phyloP scores from a whole-genome alignment of 2,113 vertebrate genomes.

The Oreamnos americanus region DNA sequence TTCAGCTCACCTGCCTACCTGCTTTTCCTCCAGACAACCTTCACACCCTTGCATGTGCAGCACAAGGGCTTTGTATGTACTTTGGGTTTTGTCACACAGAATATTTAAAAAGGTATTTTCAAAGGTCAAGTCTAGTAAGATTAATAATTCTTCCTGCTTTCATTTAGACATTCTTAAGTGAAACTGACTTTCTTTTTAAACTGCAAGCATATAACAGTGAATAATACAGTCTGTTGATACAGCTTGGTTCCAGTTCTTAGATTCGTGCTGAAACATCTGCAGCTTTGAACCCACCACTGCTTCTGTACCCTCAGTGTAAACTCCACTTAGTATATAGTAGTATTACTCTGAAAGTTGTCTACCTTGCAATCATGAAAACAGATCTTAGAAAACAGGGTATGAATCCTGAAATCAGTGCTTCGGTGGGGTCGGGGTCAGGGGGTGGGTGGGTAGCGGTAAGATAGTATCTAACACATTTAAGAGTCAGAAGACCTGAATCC shows the following conservation, averaged over 20 bases:
- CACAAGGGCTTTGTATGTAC: not conserved
- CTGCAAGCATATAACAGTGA: not conserved
- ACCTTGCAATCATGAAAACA: not conserved
- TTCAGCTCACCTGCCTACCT: not conserved
- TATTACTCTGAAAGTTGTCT: not conserved
- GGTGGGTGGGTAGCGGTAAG: not conserved
- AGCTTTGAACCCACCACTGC: not conserved
- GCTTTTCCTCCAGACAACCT: not conserved
- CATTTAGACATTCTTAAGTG: not conserved
- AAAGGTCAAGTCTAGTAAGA: not conserved
- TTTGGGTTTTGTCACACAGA: not conserved
- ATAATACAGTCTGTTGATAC: not conserved
- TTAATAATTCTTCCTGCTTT: not conserved
- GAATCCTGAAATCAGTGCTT: not conserved
- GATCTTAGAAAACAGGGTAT: not conserved
- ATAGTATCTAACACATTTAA: not conserved
- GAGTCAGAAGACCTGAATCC: not conserved
- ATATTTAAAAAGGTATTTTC: not conserved
- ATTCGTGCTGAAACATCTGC: not conserved
- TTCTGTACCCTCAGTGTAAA: not conserved
- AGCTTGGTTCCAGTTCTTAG: not conserved
- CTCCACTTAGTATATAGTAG: not conserved
- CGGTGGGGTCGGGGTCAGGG: not conserved
- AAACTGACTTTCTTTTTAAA: not conserved
- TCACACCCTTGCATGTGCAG: rapidly evolving